Base-by-base conservation (phyloP, 2,888 invertebrate species). In the Alcis repandata region DNA sequence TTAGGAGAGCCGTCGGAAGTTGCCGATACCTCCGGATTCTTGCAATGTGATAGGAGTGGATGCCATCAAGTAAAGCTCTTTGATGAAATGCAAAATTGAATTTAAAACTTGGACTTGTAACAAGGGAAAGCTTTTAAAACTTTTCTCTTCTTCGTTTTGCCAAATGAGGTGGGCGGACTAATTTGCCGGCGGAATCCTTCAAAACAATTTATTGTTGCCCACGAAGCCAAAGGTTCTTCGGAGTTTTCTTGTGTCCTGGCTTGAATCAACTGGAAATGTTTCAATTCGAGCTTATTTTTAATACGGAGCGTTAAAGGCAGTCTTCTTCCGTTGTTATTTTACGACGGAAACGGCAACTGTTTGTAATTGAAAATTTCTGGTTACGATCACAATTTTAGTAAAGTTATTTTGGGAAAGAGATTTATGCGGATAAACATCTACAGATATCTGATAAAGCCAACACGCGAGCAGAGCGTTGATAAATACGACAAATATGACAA, bases 41-140 rank as follows among this genome's bases (percentile, higher is more conserved):
- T 27, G 20, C 33, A 51, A 45, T 48, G 32, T 48, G 58, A 63
- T 45, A 32, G 56, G 52, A 56, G 48, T 36, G 49, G 59, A 56
- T 27, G 63, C 49, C 56, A 57, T 59, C 65, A 69, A 68, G 65
- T 67, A 56, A 61, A 70, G 27, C 40, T 40, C 60, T 59, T 69
- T 27, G 48, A 36, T 20, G 38, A 67, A 72, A 67, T 63, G 58
- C 40, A 40, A 52, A 67, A 67, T 68, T 59, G 36, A 58, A 68
- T 71, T 72, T 48, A 41, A 67, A 72, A 65, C 65, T 70, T 67
- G 67, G 33, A 46, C 61, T 66, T 74, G 66, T 70, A 74, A 84
- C 81, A 83, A 74, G 56, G 73, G 74, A 83, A 83, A 82, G 79
- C 86, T 83, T 79, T 85, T 72, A 81, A 72, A 86, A 85, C 73